Base-by-base conservation (phyloP, 2,113 vertebrate species). In the Panthera uncia region DNA sequence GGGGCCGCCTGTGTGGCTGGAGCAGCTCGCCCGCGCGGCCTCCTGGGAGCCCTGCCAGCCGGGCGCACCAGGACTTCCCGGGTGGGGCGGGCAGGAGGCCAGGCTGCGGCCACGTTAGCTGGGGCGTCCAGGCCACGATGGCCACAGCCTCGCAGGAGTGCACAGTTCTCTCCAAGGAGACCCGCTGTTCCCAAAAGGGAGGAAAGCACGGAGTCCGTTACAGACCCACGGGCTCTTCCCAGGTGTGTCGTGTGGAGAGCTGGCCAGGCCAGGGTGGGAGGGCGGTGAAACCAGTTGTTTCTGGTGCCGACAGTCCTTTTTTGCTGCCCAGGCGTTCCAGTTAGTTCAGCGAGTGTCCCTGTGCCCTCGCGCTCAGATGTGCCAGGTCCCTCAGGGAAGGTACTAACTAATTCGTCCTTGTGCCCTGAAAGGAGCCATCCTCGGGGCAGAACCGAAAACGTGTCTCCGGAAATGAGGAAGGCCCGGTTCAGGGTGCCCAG, bases 131-230 rank as follows among this genome's bases (percentile, higher is more conserved):
- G 18, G 5, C 29, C 10, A 2, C 27, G 19, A 15, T 7, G 15
- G 6, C 63, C 36, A 29, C 57, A 15, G 12, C 61, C 55, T 71
- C 31, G 36, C 1, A 33, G 94, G 78, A 94, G n/a, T 11, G 33
- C 41, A 41, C 29, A 21, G 29, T 36, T 36, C 41, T 91, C 81
- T 92, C 94, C 89, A 90, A 79, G 50, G 89, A 95, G 66, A 74
- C 65, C 80, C 9, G 1, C 66, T 96, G 89, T 96, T 95, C 84
- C 0, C 16, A 73, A 90, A 78, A 90, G 66, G 74, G 79, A 84
- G 68, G 61, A 92, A 97, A 96, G 50, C 96, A 92, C 80, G 81
- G 96, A 96, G 94, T 96, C 29, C 71, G 71, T 78, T 84, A 92
- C 88, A 94, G 50, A 71, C 10, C 63, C 19, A 31, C 0, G 0